These are phyloP conservation scores for Blastomussa wellsi DNA, from an alignment of 92 coral and sea anemone genomes.

Conservation along the genomic window DNA sequence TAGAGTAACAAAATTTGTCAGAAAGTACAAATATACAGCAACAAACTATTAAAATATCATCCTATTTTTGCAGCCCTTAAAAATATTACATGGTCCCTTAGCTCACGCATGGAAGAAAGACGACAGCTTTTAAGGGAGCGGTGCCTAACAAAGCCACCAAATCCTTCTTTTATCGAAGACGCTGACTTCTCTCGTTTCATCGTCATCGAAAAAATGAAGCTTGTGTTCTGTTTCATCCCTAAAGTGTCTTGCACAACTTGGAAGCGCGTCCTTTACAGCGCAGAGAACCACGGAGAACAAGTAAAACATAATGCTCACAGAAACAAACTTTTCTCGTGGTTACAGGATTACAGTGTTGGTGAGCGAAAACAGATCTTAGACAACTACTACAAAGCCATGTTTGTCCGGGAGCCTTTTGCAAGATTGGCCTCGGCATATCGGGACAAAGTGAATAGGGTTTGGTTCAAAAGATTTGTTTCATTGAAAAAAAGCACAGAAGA, in stretches of 20 bases:
- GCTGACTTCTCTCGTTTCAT: conserved; percentile 43
- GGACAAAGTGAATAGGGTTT: conserved; percentile 15
- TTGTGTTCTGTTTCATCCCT: conserved; percentile 36
- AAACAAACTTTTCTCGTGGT: conserved; percentile 25
- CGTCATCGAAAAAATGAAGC: conserved; percentile 35
- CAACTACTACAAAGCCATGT: conserved; percentile 51
- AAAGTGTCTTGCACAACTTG: conserved; percentile 41
- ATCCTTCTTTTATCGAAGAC: conserved; percentile 29
- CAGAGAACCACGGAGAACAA: conserved; percentile 13
- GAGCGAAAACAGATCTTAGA: conserved; percentile 27
- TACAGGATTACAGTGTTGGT: conserved; percentile 46
- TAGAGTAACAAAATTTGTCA: no score
- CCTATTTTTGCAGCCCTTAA: not conserved
- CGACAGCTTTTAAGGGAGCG: conserved; percentile 21
- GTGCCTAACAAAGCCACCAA: conserved; percentile 34
- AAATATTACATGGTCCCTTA: not conserved
- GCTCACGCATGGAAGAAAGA: conserved; percentile 4
- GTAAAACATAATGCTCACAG: not conserved
- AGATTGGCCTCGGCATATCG: conserved; percentile 59
- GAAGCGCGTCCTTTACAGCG: conserved; percentile 22
- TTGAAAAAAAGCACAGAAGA: conserved; percentile 10
- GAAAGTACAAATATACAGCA: no score
- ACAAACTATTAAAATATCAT: no score
- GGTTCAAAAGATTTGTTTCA: conserved; percentile 18
- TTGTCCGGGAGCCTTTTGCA: conserved; percentile 58